phyloP scores from a whole-genome alignment of 2,113 vertebrate genomes.

The Heteronetta atricapilla region DNA sequence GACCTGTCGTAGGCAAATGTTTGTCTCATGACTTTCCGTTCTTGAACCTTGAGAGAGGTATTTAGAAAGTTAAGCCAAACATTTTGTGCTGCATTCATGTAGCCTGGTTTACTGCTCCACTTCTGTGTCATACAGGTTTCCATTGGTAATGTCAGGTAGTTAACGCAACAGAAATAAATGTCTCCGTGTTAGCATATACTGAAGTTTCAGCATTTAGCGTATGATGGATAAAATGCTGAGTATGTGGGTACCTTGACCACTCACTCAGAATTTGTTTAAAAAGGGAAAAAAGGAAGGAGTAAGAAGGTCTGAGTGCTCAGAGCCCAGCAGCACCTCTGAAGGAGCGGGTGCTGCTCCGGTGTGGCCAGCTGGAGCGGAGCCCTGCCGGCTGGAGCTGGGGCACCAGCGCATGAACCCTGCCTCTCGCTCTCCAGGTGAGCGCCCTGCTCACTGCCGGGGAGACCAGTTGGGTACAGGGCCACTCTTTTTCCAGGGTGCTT shows the following conservation, averaged over 20 bases:
- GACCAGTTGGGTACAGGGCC: background rate
- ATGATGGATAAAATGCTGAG: background rate
- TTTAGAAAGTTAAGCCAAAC: background rate
- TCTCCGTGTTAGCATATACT: background rate
- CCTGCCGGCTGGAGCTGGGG: background rate
- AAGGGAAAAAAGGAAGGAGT: background rate
- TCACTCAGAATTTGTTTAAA: background rate
- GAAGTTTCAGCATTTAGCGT: background rate
- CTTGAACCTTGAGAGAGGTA: background rate
- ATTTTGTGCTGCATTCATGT: background rate
- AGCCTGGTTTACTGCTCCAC: background rate
- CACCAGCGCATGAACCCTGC: fast-evolving
- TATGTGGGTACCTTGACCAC: background rate
- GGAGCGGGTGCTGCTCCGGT: background rate
- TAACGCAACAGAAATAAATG: background rate
- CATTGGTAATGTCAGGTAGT: background rate
- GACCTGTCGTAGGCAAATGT: background rate
- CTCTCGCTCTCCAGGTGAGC: background rate
- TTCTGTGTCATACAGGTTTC: background rate
- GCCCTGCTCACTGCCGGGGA: background rate
- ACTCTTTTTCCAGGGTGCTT: background rate
- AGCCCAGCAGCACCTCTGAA: background rate
- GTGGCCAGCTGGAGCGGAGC: background rate
- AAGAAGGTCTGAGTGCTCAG: background rate
- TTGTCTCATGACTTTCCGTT: background rate